Conservation (phyloP, 2,888 invertebrate species). For the Leptothorax acervorum region DNA sequence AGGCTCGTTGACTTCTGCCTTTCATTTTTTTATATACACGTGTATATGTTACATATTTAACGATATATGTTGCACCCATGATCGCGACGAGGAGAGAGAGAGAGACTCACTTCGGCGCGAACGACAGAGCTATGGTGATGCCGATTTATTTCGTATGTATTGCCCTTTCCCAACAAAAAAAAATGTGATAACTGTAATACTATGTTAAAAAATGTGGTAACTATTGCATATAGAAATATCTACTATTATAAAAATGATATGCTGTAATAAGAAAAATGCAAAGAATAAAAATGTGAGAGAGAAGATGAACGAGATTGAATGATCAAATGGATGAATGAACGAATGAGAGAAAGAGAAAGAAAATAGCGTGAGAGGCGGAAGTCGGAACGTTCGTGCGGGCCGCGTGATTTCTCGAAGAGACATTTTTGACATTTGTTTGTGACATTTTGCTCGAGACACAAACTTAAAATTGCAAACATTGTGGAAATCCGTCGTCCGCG, state of each 20-base stretch:
- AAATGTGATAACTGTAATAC: slow-evolving; percentile 50
- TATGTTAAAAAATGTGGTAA: slow-evolving; percentile 80
- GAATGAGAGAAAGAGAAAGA: slow-evolving; percentile 55
- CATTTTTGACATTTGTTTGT: slow-evolving; percentile 18
- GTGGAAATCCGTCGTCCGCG: not conserved
- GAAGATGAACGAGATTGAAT: slow-evolving; percentile 53
- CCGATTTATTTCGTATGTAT: slow-evolving; percentile 63
- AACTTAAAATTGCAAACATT: not conserved
- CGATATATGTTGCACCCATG: slow-evolving; percentile 34
- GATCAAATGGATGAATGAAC: slow-evolving; percentile 45
- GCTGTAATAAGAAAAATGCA: slow-evolving; percentile 64
- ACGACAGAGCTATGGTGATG: slow-evolving; percentile 37
- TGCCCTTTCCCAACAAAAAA: slow-evolving; percentile 69
- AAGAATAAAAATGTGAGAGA: slow-evolving; percentile 37
- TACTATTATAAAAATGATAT: slow-evolving; percentile 72
- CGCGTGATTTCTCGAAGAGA: slow-evolving; percentile 39
- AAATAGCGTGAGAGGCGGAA: slow-evolving; percentile 57
- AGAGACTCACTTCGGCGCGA: slow-evolving; percentile 51
- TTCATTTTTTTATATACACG: slow-evolving; percentile 28
- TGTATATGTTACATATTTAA: slow-evolving; percentile 43
- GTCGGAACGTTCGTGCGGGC: slow-evolving; percentile 33
- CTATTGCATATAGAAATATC: slow-evolving; percentile 83
- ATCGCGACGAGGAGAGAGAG: slow-evolving; percentile 48
- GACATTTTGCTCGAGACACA: not conserved
- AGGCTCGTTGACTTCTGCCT: slow-evolving; percentile 26